Conservation (phyloP, 2,113 vertebrate genomes). For the Crotalus horridus region DNA sequence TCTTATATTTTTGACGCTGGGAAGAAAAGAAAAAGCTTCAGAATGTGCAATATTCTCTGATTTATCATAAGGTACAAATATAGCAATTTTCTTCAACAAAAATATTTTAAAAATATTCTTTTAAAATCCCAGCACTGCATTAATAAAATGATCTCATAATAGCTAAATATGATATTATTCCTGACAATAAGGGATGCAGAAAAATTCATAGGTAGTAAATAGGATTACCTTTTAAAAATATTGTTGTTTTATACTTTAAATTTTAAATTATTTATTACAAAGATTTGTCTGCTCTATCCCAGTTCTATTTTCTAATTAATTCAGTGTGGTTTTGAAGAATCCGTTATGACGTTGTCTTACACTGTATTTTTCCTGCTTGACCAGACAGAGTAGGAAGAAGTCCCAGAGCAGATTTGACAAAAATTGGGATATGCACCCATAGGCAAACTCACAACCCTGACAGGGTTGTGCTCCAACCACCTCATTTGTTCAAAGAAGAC, state of each 20-base stretch:
- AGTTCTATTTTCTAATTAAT: neutral
- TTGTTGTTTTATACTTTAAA: neutral
- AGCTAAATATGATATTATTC: neutral
- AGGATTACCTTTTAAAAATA: neutral
- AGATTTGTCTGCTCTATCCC: neutral
- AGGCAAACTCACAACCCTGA: neutral
- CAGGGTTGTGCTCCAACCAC: neutral
- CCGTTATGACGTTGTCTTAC: neutral
- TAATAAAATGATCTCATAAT: neutral
- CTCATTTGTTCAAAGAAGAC: neutral
- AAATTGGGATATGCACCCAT: neutral
- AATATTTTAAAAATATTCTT: neutral
- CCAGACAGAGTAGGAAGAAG: neutral
- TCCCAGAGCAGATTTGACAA: neutral
- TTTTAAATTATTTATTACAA: neutral
- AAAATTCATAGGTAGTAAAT: neutral
- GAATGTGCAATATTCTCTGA: constrained; percentile 14
- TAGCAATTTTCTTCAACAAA: constrained; percentile 4
- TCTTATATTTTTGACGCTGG: constrained; percentile 50
- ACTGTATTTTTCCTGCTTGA: neutral
- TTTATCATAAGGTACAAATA: constrained; percentile 6
- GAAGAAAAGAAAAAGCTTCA: constrained; percentile 26
- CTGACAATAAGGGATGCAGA: neutral
- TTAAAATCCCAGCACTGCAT: neutral
- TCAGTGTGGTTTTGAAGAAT: neutral